Evolutionary conservation across 1,140 invertebrate species (phyloP), one percentile per base, ranked within the genome.

Genomic region (Trachymyrmex septentrionalis): DNA sequence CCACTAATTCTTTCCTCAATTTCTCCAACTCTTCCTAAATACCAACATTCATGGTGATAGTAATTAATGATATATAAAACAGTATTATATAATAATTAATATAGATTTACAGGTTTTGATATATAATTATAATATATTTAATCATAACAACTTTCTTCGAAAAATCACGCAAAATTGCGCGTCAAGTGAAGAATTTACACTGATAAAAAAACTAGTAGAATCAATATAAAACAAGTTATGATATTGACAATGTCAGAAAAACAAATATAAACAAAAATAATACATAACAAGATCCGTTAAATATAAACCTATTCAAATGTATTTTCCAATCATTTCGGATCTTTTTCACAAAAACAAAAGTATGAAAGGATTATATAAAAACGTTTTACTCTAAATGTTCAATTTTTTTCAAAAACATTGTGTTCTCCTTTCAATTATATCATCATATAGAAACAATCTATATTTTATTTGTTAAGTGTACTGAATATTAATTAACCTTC

Each of bases 1-100:
- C 97, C 38, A 96, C 94, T 2, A 98, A 92, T 86, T 98, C 97
- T 90, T 97, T 97, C 87, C 97, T 97, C 61, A 98, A 91, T 89
- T 97, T 97, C 94, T 98, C 98, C 16, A 97, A 96, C 94, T 98
- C 97, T 3, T 98, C 97, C 96, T 98, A 93, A 81, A 96, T 93
- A 87, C 27, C 34, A 10, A 44, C 0, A 34, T 66, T 44, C 4
- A 64, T 50, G 16, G 5, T 78, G 30, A 30, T 50, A 48, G 19
- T 50, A 27, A 61, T n/a, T 1, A 24, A 4, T 69, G 44, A 63
- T n/a, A 2, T n/a, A 16, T 12, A 9, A 77, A 63, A 27, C 2
- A 57, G 10, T 14, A 59, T 66, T 38, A 69, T 67, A 21, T 24
- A 71, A 53, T 76, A 57, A 75, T 76, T 76, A 57, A 27, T 57